A percentile compares a stretch with the other conserved stretches of the same genome.
Conservation (phyloP, 2,888 invertebrate genomes). For the Nomada hirtipes region DNA sequence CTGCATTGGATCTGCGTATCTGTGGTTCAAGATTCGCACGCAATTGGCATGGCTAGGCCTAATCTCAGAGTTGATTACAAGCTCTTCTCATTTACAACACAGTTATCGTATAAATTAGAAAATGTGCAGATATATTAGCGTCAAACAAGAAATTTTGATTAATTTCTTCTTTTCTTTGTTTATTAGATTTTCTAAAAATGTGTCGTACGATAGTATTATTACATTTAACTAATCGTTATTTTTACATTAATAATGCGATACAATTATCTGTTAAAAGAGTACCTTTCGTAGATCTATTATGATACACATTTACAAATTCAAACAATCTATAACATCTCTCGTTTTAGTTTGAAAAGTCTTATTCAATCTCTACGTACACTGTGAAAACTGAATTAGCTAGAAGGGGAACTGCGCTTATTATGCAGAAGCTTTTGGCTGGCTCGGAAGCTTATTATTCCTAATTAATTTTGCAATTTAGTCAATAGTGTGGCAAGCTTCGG, state of each 20-base stretch:
- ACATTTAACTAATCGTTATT: conserved; percentile 6
- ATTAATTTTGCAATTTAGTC: conserved; percentile 76
- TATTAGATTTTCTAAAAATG: conserved; percentile 22
- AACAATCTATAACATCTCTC: conserved; percentile 16
- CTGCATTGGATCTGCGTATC: conserved; percentile 78
- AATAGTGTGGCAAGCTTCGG: conserved; percentile 73
- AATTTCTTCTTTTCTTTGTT: conserved; percentile 32
- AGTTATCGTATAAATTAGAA: conserved; percentile 49
- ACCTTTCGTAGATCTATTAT: background rate
- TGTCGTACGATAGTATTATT: conserved; percentile 19
- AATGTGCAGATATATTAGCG: conserved; percentile 45
- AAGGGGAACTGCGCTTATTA: conserved; percentile 60
- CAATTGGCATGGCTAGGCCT: conserved; percentile 78
- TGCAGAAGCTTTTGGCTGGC: conserved; percentile 73
- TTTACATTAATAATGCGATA: conserved; percentile 16
- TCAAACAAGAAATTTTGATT: conserved; percentile 17
- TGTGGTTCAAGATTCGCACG: conserved; percentile 80
- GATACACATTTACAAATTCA: conserved; percentile 14
- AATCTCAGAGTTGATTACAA: conserved; percentile 72
- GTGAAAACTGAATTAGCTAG: conserved; percentile 30
- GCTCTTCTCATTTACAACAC: conserved; percentile 52
- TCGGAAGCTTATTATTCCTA: conserved; percentile 76
- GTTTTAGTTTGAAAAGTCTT: conserved; percentile 12
- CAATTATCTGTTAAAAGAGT: background rate
- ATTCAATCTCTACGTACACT: conserved; percentile 15